Percentiles rank a stretch among this genome's conserved stretches.
Conservation (phyloP, 2,888 invertebrate species). For the Deroplatys truncata region DNA sequence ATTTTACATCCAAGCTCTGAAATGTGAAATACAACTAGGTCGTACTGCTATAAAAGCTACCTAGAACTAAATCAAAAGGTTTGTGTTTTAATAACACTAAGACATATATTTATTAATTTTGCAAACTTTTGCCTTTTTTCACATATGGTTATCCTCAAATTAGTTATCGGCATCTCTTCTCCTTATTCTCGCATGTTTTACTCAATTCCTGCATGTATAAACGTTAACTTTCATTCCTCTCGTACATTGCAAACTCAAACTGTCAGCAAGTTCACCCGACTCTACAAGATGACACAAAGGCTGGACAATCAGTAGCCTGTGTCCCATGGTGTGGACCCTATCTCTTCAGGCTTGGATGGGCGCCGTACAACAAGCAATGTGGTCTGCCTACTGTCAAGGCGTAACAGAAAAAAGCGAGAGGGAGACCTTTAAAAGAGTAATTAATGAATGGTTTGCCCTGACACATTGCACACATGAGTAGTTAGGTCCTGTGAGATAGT, state of each 20-base stretch:
- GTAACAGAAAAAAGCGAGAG: conserved; percentile 7
- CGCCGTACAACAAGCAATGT: conserved; percentile 15
- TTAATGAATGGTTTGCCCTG: conserved; percentile 14
- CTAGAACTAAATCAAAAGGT: too few relatives aligned
- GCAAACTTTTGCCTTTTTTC: too few relatives aligned
- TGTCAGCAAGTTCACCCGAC: neutral
- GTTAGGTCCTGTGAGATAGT: neutral
- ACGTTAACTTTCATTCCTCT: neutral
- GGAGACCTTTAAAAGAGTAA: conserved; percentile 11
- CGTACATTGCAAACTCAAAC: neutral
- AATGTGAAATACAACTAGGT: too few relatives aligned
- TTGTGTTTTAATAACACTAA: too few relatives aligned
- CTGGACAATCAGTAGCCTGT: neutral
- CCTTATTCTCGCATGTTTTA: too few relatives aligned
- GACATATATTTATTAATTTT: too few relatives aligned
- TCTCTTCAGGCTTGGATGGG: conserved; percentile 16
- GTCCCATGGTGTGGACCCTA: neutral
- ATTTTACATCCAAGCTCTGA: too few relatives aligned
- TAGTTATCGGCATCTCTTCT: too few relatives aligned
- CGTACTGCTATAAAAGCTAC: too few relatives aligned
- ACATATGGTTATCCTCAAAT: too few relatives aligned
- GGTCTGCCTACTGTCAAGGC: conserved; percentile 13
- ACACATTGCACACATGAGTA: conserved; percentile 18
- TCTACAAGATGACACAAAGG: neutral
- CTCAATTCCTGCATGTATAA: neutral